Evolutionary conservation across 2,797 vertebrate genomes (phyloP), one percentile per base, ranked within the genome.

Genomic region (Eupleurogrammus muticus): DNA sequence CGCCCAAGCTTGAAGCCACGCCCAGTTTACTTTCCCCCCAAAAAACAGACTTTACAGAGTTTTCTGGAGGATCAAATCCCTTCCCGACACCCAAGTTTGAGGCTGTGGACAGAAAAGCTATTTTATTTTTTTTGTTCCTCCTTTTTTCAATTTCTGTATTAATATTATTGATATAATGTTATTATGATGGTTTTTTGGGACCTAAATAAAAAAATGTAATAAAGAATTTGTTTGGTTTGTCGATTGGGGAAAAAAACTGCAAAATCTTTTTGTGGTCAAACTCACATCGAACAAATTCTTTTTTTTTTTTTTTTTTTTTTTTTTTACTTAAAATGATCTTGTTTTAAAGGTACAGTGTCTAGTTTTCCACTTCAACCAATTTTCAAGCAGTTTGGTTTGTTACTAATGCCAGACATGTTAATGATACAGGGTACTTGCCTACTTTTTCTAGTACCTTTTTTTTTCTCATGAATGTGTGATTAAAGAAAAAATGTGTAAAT

Each of bases 141-240:
- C 51, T 83, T 90, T 88, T 89, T 92, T 90, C 88, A 91, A 90
- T 87, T 93, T 94, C 87, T 92, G 89, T 94, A 93, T 92, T 93
- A 93, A 92, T 95, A 94, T 94, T 94, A 94, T 95, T 94, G 93
- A 92, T 94, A 93, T 93, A 94, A 94, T 95, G 92, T 94, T 93
- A 93, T 94, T 94, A 94, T 94, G 90, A 90, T 93, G 92, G 82
- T 90, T 92, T 92, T 95, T 95, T 93, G 93, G 94, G 92, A 92
- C 93, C 90, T 90, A 92, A 93, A 93, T 89, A 93, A 93, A 94
- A 90, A 91, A 89, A 90, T 82, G 62, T 79, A 89, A 89, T 85
- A 89, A 92, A 84, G 17, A 53, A 17, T 10, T 51, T 46, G 64
- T 70, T 49, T 57, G 46, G 58, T 65, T 54, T 47, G 51, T 81